phyloP scores from a whole-genome alignment of 2,888 invertebrate genomes.

The Neoitamus cyanurus region DNA sequence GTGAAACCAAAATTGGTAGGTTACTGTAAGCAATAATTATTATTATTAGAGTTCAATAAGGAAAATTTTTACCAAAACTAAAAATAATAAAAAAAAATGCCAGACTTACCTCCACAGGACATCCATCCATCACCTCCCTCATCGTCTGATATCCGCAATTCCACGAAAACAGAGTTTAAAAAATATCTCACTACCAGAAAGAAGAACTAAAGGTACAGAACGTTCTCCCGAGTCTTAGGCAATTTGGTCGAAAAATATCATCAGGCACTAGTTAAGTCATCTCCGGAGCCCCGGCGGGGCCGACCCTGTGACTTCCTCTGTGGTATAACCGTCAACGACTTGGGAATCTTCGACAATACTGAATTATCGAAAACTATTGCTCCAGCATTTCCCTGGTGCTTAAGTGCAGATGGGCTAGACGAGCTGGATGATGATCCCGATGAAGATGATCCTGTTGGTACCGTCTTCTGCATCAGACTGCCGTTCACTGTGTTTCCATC shows the following conservation, averaged over 20 bases:
- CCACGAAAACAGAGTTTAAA: not conserved
- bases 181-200: not conserved
- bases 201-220: not conserved
- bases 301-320: conserved; percentile 65
- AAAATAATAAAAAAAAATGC: not conserved
- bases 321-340: conserved; percentile 83
- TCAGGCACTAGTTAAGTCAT: conserved; percentile 47
- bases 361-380: conserved; percentile 63
- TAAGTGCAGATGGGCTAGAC: conserved; percentile 45
- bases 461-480: not conserved
- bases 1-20: no score
- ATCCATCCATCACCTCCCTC: not conserved
- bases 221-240: not conserved
- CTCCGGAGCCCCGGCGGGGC: not conserved
- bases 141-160: not conserved
- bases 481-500: not conserved
- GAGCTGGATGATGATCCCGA: conserved; percentile 50
- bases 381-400: conserved; percentile 57
- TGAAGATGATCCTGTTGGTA: conserved; percentile 59
- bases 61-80: no score
- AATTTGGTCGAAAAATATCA: conserved; percentile 32
- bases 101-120: not conserved
- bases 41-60: no score
- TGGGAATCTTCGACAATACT: conserved; percentile 82
- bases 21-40: no score